Base-by-base conservation (phyloP, 2,888 invertebrate genomes). In the Lingula anatina region DNA sequence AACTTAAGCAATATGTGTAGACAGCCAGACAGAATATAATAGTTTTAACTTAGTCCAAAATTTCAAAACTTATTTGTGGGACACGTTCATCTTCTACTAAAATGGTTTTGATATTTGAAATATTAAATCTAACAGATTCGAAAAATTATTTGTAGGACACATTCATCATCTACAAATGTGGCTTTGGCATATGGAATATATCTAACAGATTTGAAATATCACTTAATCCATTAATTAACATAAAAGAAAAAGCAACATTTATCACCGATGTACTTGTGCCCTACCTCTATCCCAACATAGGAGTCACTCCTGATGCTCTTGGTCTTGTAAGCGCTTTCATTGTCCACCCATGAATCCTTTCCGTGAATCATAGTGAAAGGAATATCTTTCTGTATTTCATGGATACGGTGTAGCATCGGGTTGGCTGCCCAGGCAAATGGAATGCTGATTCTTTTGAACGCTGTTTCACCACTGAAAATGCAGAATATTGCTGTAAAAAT, bases 361-460 rank as follows among this genome's bases (percentile, higher is more conserved):
- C 97, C 97, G 75, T 93, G 94, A 48, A 95, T 80, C 59, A 95
- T 82, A 12, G 94, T 93, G 61, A 95, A 85, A 0, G 93, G 90
- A 54, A 95, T 83, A 49, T 84, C 79, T 2, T 82, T 71, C 50
- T 83, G 79, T 42, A 95, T 77, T 55, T 84, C 79, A 53, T 85
- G 82, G 50, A 92, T 84, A 46, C 96, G 83, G 47, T 83, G 83
- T 15, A 90, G 83, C 86, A 97, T 93, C 0, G 97, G 97, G 79
- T 90, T 83, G 78, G 91, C 93, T 0, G 97, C 94, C 95, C 95
- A 99, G 5, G 94, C 96, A 76, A 90, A 89, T 9, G 86, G 85
- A 31, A 83, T 81, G 84, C 90, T 90, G n/a, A n/a, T n/a, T 0
- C 87, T 81, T 76, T 89, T 91, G 80, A 96, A 97, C 0, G 91